Evolutionary conservation across 2,113 vertebrate species (phyloP), one percentile per base, ranked within the genome.

Genomic region (Phylloscopus trochiloides): DNA sequence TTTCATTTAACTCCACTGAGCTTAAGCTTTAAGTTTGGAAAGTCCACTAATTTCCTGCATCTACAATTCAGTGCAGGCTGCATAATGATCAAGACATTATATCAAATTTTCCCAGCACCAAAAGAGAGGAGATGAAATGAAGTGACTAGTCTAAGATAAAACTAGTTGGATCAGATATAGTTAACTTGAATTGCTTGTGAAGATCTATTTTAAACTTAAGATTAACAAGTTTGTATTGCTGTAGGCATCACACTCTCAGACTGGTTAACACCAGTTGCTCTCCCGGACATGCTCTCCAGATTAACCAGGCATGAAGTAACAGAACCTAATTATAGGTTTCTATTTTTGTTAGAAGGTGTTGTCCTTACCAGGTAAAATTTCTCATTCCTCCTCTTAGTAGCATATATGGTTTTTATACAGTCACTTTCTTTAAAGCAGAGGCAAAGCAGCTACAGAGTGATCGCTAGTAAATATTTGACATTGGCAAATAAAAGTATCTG

Each of bases 251-350:
- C 36, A 57, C 79, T 88, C 32, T 94, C 94, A 94, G 83, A 75
- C 95, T 96, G 85, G 94, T 95, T 97, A 97, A 93, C 94, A 95
- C 95, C 96, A 97, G 95, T 95, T 97, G 94, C 91, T 96, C 86
- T 95, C 86, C 86, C 90, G 90, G 95, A 96, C 80, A 12, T 94
- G 78, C 86, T 92, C 80, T 87, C 76, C 77, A 91, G 97, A 97
- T 96, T 96, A 97, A 86, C 71, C 36, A 95, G 80, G 83, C 90
- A 94, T 95, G 88, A 97, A 97, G 79, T 88, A 96, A 91, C 74
- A 78, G 40, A 95, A 71, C 22, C 80, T 95, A 97, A 97, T 95
- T 96, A 96, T 91, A 96, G 81, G 86, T 57, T 94, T 92, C 95
- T 96, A 88, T 95, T 97, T 94, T 84, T 77, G 47, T 94, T 94